Evolutionary conservation across 23 tunicate genomes (phyloP).

Genomic region (Styela plicata): DNA sequence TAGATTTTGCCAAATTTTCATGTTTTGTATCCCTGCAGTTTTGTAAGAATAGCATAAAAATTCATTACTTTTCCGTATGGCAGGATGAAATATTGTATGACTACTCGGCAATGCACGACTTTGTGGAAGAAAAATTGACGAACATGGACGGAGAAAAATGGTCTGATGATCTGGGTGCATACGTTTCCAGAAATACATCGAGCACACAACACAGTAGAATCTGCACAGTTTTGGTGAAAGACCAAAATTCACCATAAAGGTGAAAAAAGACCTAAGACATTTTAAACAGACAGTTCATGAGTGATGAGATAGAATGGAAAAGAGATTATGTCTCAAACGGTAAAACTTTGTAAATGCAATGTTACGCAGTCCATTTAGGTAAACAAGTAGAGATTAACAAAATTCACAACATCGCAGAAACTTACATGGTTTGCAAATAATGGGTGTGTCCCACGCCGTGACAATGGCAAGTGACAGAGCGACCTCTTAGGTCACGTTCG

Average conservation of each 20-base stretch:
- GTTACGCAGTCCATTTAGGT: not conserved
- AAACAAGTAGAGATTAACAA: not conserved
- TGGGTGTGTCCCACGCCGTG: not conserved
- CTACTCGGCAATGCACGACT: constrained; percentile 18
- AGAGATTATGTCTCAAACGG: no score
- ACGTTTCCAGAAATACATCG: not conserved
- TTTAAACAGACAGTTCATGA: not conserved
- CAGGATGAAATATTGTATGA: constrained; percentile 24
- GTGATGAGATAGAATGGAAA: not conserved
- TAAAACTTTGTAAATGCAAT: not conserved
- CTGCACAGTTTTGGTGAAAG: no score
- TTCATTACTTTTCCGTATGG: no score
- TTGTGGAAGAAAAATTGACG: constrained; percentile 23
- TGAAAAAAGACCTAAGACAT: no score
- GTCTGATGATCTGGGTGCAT: not conserved
- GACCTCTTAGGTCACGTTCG: no score
- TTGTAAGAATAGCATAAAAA: no score
- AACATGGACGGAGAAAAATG: constrained; percentile 6
- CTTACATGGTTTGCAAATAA: not conserved
- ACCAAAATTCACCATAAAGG: not conserved
- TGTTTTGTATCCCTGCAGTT: no score
- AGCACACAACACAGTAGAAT: not conserved
- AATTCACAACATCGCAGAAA: not conserved
- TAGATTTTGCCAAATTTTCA: no score
- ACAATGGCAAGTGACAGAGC: no score